Base-by-base conservation (phyloP, 2,888 invertebrate species). In the Cephus pulcher region DNA sequence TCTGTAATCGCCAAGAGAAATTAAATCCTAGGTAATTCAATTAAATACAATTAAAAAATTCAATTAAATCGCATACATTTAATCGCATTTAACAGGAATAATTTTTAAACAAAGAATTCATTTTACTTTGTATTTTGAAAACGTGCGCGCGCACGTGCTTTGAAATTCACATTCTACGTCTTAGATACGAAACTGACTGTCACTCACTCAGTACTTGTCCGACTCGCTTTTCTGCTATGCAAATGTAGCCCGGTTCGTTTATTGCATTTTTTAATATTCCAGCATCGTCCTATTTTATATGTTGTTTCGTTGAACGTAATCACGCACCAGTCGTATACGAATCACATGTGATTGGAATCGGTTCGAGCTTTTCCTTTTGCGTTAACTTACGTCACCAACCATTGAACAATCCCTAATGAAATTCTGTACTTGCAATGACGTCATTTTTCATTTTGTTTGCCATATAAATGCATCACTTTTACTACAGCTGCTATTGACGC, bases 1-100 rank as follows among this genome's bases (percentile, higher is more conserved):
- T 81, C 75, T 81, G 81, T 69, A 80, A 78, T 12, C 79, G 79
- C 12, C 78, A 74, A n/a, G 75, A 75, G 73, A 78, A 69, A 9
- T 75, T 76, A 11, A 82, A 80, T 76, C 75, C 81, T 12, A 77
- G 82, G 82, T 79, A 77, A 79, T 69, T 30, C 1, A 35, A 35
- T 35, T 3, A 35, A 35, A 12, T 12, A 3, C 12, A 35, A 35
- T 35, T 35, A 35, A 30, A 33, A 74, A 68, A 75, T 68, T 4
- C 69, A 12, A 37, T 69, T 74, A 15, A 40, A 40, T 40, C 1
- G 1, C 4, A 15, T 40, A 4, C 3, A 33, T 33, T 33, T 33
- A 33, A 33, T 3, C 33, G 3, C 33, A 33, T 33, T 15, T 23
- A 23, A 56, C 23, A 9, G 9, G 2, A 9, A 9, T 9, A 23